These are phyloP conservation scores for Sebastes fasciatus DNA, from an alignment of 2,113 vertebrate species.

Conservation along the genomic window DNA sequence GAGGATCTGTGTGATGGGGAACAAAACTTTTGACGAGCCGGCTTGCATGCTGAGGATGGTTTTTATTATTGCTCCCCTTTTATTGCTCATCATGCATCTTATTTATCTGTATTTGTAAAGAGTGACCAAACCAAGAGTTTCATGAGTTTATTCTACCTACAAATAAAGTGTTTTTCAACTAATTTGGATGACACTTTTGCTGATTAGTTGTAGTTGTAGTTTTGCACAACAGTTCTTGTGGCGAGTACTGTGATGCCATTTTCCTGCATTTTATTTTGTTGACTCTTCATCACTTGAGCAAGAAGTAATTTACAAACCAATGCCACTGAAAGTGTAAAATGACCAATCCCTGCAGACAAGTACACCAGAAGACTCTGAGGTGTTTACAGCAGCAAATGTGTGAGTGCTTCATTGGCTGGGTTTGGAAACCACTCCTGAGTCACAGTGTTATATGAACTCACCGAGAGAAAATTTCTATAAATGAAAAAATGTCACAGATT, in stretches of 20 bases:
- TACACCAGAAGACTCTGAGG: not conserved
- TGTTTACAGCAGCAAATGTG: not conserved
- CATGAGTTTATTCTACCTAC: not conserved
- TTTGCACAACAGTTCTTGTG: not conserved
- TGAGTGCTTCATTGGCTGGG: not conserved
- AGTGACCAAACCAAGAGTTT: not conserved
- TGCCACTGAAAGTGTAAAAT: not conserved
- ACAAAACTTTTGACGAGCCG: not conserved
- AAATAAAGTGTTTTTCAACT: not conserved
- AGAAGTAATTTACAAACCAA: not conserved
- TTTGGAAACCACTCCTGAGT: not conserved
- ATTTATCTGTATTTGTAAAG: not conserved
- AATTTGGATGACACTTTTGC: not conserved
- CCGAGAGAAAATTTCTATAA: constrained; percentile 17
- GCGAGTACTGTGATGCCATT: not conserved
- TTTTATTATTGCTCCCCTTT: constrained; percentile 20
- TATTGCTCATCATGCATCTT: not conserved
- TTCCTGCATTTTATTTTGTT: not conserved
- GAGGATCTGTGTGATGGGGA: constrained; percentile 12
- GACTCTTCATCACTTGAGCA: not conserved
- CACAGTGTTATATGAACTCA: not conserved
- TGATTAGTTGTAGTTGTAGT: not conserved
- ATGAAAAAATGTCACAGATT: constrained; percentile 30
- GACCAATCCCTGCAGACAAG: not conserved
- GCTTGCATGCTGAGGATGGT: constrained; percentile 4